Evolutionary conservation across 1,140 invertebrate genomes (phyloP).

Genomic region (Diorhabda sublineata): DNA sequence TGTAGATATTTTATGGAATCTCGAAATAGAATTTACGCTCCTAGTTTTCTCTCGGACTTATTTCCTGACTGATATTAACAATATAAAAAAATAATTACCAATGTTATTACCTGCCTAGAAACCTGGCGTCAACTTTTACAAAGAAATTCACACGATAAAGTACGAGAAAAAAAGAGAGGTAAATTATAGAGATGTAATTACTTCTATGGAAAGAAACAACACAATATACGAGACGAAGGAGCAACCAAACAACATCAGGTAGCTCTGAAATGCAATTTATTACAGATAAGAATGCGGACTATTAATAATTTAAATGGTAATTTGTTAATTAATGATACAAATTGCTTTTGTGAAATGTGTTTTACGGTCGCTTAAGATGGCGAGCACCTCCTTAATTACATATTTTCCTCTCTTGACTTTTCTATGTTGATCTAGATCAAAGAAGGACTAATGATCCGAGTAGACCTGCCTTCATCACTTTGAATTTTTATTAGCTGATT

Average conservation of each 20-base stretch:
- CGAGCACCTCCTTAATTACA: constrained; percentile 32
- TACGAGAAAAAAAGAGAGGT: constrained; percentile 14
- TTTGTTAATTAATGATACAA: constrained; percentile 49
- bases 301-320: constrained; percentile 49
- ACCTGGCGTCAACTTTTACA: constrained; percentile 10
- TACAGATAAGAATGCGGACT: constrained; percentile 34
- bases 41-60: too few species aligned
- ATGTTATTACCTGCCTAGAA: not conserved
- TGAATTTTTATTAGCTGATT: constrained; percentile 38
- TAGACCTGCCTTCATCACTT: constrained; percentile 25
- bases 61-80: too few species aligned
- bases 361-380: constrained; percentile 43
- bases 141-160: constrained; percentile 20
- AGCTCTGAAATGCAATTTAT: constrained; percentile 34
- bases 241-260: constrained; percentile 30
- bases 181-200: constrained; percentile 24
- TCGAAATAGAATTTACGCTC: too few species aligned
- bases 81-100: not conserved
- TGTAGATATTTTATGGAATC: too few species aligned
- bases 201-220: constrained; percentile 10
- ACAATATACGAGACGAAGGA: constrained; percentile 16
- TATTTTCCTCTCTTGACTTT: constrained; percentile 27
- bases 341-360: constrained; percentile 45
- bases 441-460: constrained; percentile 28
- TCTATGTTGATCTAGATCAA: constrained; percentile 35